Base-by-base conservation (phyloP, 2,888 invertebrate species). In the Oscheius sp. region DNA sequence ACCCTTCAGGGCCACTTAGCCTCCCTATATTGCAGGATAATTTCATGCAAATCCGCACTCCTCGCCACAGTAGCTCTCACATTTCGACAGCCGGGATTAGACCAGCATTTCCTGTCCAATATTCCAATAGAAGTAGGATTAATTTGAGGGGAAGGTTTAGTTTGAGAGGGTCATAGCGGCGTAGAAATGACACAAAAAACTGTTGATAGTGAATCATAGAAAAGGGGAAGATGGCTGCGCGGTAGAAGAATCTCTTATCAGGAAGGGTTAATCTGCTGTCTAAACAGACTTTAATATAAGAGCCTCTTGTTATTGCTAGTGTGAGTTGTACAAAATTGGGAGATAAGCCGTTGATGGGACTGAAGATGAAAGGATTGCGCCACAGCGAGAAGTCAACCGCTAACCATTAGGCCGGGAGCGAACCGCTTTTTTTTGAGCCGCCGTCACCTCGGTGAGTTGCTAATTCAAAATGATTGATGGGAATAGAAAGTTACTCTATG, bases 21-120 rank as follows among this genome's bases (percentile, higher is more conserved):
- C 63, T 48, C 7, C 42, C 47, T 13, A 63, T 63, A 63, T 63
- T 63, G 63, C 47, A 32, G 63, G 63, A 42, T 63, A 63, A 63
- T 63, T 63, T 63, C 63, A 63, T 63, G 63, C 63, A 63, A 63
- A 63, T 63, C 63, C 63, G 42, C 63, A 11, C 33, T 58, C 63
- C 48, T 63, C 63, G 63, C 63, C 42, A 63, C 63, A 63, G 63
- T 63, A 60, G 48, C 58, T 58, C 58, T 58, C 58, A 58, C 1
- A 58, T 58, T 58, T 58, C 58, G 33, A 32, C 29, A 33, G 32
- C 11, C 21, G 58, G 42, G 58, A 58, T 58, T 58, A 58, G 42
- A 42, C 42, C 42, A 42, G 33, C 58, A 32, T 58, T 58, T 58
- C 58, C 58, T 58, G 58, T 58, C 32, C 58, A 32, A 58, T 42